These are phyloP conservation scores for Casuarius casuarius DNA, from an alignment of 2,113 vertebrate genomes.

Conservation along the genomic window DNA sequence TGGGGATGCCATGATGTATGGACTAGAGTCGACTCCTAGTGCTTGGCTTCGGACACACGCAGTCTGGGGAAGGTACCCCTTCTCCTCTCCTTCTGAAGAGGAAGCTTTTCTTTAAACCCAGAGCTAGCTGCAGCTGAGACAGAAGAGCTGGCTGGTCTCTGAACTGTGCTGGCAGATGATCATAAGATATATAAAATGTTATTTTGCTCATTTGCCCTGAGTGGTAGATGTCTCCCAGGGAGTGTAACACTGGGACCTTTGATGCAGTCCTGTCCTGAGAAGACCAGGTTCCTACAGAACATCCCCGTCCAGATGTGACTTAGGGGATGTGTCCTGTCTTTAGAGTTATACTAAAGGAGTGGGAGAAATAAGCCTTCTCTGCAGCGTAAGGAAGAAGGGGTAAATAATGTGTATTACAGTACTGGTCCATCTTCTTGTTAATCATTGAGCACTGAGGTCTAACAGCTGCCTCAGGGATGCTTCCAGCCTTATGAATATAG, in stretches of 20 bases:
- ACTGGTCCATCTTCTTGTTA: not conserved
- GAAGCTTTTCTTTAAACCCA: not conserved
- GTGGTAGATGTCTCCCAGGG: not conserved
- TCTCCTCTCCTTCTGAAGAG: not conserved
- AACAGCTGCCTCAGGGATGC: not conserved
- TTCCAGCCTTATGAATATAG: not conserved
- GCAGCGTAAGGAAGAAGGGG: not conserved
- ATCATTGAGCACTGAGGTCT: not conserved
- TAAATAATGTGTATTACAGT: not conserved
- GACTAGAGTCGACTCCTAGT: constrained; percentile 84
- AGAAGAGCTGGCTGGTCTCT: not conserved
- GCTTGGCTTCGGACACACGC: constrained; percentile 86
- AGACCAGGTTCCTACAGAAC: not conserved
- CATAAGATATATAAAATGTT: not conserved
- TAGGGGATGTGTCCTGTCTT: not conserved
- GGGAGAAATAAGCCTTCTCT: not conserved
- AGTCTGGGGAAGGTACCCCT: constrained; percentile 88
- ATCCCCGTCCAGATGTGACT: not conserved
- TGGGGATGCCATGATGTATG: constrained; percentile 85
- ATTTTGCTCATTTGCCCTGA: not conserved
- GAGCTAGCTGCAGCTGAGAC: not conserved
- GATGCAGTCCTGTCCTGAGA: not conserved
- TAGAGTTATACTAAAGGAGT: not conserved
- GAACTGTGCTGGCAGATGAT: not conserved
- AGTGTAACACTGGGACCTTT: accelerated